phyloP scores from a whole-genome alignment of 2,888 invertebrate species.

The Galerucella calmariensis region DNA sequence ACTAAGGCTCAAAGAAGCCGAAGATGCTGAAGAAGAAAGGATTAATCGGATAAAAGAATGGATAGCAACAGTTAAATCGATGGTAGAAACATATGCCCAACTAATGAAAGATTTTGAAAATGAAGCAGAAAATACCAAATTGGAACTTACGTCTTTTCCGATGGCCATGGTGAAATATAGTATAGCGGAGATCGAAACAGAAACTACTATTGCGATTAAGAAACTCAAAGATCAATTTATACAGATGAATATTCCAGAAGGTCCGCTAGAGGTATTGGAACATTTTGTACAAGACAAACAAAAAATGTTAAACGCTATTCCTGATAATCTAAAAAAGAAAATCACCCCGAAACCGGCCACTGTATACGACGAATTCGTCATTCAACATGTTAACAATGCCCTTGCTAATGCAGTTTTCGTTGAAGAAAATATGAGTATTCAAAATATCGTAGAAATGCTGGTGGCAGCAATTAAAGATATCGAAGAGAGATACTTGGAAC shows the following conservation, averaged over 20 bases:
- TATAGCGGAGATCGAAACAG: slow-evolving; percentile 44
- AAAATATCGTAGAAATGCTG: slow-evolving; percentile 66
- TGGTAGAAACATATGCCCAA: slow-evolving; percentile 35
- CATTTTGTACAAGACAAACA: slow-evolving; percentile 42
- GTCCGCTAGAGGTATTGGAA: slow-evolving; percentile 33
- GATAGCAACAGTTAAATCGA: slow-evolving; percentile 51
- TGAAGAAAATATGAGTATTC: slow-evolving; percentile 60
- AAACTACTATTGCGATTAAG: slow-evolving; percentile 41
- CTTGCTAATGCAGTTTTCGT: slow-evolving; percentile 61
- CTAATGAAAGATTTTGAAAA: slow-evolving; percentile 36
- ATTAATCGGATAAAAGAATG: slow-evolving; percentile 62
- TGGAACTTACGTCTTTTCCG: slow-evolving; percentile 56
- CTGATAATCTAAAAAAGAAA: slow-evolving; percentile 49
- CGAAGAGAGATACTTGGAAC: slow-evolving; percentile 60
- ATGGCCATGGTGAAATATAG: slow-evolving; percentile 49
- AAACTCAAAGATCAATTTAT: slow-evolving; percentile 42
- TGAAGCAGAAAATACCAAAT: slow-evolving; percentile 42
- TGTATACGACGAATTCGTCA: slow-evolving; percentile 65
- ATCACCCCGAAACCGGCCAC: slow-evolving; percentile 53
- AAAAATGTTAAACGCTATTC: slow-evolving; percentile 48
- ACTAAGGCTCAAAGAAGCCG: slow-evolving; percentile 49
- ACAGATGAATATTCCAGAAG: slow-evolving; percentile 41
- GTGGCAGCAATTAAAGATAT: slow-evolving; percentile 60
- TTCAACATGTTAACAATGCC: slow-evolving; percentile 65
- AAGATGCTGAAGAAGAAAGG: slow-evolving; percentile 47